These are phyloP conservation scores for Drosophila ustulata DNA, from an alignment of 2,888 invertebrate species.

Conservation along the genomic window DNA sequence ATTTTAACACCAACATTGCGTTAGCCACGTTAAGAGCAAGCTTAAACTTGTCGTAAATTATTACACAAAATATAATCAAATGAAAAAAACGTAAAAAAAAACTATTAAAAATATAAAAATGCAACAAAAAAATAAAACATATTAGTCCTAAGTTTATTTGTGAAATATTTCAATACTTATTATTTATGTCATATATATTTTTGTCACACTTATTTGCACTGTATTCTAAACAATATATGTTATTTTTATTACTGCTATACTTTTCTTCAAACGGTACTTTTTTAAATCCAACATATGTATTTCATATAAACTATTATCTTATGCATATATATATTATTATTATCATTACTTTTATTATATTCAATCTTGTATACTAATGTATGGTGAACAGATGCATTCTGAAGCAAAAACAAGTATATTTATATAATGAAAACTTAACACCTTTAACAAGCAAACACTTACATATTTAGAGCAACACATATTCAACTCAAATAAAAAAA, in stretches of 20 bases:
- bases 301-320: constrained; percentile 33
- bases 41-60: constrained; percentile 80
- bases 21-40: constrained; percentile 82
- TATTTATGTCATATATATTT: constrained; percentile 58
- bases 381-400: constrained; percentile 38
- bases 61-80: constrained; percentile 55
- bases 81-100: constrained; percentile 59
- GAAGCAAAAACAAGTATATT: constrained; percentile 51
- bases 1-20: constrained; percentile 45
- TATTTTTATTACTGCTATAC: constrained; percentile 21
- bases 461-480: constrained; percentile 39
- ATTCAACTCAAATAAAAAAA: constrained; percentile 59
- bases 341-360: constrained; percentile 30
- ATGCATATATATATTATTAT: constrained; percentile 21
- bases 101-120: constrained; percentile 46
- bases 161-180: constrained; percentile 63
- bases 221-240: constrained; percentile 27
- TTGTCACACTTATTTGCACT: constrained; percentile 23
- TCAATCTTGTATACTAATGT: constrained; percentile 40
- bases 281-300: constrained; percentile 39
- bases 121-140: constrained; percentile 39
- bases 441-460: constrained; percentile 49
- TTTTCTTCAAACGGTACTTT: constrained; percentile 35
- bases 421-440: constrained; percentile 52
- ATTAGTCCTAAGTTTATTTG: constrained; percentile 60